phyloP scores from a whole-genome alignment of 2,113 vertebrate genomes.

The Nycticebus coucang region DNA sequence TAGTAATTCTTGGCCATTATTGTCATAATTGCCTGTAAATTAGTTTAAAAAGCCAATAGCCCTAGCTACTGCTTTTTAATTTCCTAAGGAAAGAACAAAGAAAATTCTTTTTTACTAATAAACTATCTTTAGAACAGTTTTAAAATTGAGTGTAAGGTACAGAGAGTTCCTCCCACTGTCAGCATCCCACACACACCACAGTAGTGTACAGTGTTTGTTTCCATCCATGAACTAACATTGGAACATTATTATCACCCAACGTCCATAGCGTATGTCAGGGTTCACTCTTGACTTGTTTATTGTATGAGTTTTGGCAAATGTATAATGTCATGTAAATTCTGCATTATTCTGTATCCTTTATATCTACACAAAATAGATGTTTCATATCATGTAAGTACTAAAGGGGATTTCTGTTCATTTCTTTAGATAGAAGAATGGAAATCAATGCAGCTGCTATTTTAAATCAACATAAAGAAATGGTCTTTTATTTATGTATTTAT shows the following conservation, averaged over 20 bases:
- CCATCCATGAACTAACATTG: accelerated
- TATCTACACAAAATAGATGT: background rate
- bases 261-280: background rate
- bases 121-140: background rate
- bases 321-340: background rate
- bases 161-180: background rate
- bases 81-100: background rate
- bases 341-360: background rate
- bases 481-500: no score
- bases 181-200: background rate
- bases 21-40: background rate
- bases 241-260: background rate
- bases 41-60: background rate
- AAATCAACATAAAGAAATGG: slow-evolving; percentile 32
- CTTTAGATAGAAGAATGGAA: slow-evolving; percentile 10
- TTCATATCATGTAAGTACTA: background rate
- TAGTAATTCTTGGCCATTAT: background rate
- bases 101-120: background rate
- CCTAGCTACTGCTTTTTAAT: background rate
- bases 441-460: background rate
- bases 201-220: background rate
- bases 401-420: background rate
- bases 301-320: background rate
- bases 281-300: background rate
- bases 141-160: no score